Percentiles rank a stretch among this genome's conserved stretches.
Evolutionary conservation across 2,888 invertebrate genomes (phyloP).

Genomic region (Hermaeophaga mercurialis): DNA sequence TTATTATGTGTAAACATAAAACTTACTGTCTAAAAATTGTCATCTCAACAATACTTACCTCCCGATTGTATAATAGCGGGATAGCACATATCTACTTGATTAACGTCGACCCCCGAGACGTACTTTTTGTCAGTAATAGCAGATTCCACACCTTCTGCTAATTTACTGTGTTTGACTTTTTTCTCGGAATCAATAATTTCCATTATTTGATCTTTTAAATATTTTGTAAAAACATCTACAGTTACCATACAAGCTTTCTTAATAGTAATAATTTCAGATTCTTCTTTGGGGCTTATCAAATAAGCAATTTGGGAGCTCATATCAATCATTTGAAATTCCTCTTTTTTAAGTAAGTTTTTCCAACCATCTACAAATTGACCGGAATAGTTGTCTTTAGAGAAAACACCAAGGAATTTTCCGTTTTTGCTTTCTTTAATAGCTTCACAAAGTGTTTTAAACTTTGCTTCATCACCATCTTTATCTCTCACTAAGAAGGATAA

Average conservation of each 20-base stretch:
- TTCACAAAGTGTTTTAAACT: slow-evolving; percentile 76
- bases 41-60: too few relatives aligned
- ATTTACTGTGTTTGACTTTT: slow-evolving; percentile 95
- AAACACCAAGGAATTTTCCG: slow-evolving; percentile 87
- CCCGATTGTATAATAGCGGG: slow-evolving; percentile 99
- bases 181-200: slow-evolving; percentile 98
- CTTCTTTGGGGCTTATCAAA: slow-evolving; percentile 94
- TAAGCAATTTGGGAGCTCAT: slow-evolving; percentile 83
- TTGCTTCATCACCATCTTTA: slow-evolving; percentile 93
- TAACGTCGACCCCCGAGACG: slow-evolving; percentile 85
- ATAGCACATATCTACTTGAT: slow-evolving; percentile 95
- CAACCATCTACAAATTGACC: slow-evolving; percentile 94
- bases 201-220: slow-evolving; percentile 96
- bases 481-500: slow-evolving; percentile 88
- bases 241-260: slow-evolving; percentile 93
- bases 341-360: slow-evolving; percentile 77
- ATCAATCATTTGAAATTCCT: slow-evolving; percentile 73
- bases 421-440: slow-evolving; percentile 86
- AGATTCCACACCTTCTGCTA: slow-evolving; percentile 93
- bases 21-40: too few relatives aligned
- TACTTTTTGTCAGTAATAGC: slow-evolving; percentile 96
- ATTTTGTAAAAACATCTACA: slow-evolving; percentile 94
- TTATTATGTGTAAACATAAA: too few relatives aligned
- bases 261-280: slow-evolving; percentile 84
- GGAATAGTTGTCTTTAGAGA: slow-evolving; percentile 90